phyloP scores from a whole-genome alignment of 2,888 invertebrate species.

The Phyto melanocephala region DNA sequence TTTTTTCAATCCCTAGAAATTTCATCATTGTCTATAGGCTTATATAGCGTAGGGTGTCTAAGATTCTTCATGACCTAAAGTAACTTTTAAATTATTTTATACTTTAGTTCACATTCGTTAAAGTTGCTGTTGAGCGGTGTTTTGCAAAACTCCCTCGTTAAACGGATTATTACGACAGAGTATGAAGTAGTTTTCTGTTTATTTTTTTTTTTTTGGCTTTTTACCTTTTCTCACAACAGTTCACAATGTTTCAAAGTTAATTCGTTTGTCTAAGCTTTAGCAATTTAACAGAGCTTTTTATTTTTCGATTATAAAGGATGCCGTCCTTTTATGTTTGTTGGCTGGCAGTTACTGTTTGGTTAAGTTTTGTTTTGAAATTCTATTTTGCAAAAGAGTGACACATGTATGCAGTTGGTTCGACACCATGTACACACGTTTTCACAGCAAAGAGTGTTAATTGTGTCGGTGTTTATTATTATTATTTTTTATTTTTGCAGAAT shows the following conservation, averaged over 20 bases:
- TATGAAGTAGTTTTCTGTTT: constrained; percentile 29
- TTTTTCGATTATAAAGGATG: constrained; percentile 63
- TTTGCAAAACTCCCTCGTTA: constrained; percentile 78
- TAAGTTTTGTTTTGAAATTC: constrained; percentile 32
- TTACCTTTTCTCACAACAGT: constrained; percentile 26
- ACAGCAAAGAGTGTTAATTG: constrained; percentile 67
- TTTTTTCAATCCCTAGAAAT: no score
- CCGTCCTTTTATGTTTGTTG: constrained; percentile 54
- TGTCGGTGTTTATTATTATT: constrained; percentile 60
- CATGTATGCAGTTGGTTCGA: constrained; percentile 79
- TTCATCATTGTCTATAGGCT: background rate
- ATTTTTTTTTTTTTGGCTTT: background rate
- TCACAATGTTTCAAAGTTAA: constrained; percentile 49
- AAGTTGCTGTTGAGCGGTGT: constrained; percentile 66
- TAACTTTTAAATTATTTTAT: background rate
- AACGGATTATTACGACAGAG: constrained; percentile 74
- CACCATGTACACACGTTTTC: constrained; percentile 70
- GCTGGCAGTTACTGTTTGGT: background rate
- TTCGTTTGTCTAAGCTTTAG: constrained; percentile 57
- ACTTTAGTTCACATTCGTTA: constrained; percentile 8
- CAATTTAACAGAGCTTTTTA: constrained; percentile 51
- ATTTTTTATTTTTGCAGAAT: background rate
- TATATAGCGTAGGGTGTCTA: background rate
- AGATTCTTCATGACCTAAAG: background rate
- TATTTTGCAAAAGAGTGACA: constrained; percentile 73